Conservation (phyloP, 2,113 vertebrate genomes). For the Gallinago paraguaiae region DNA sequence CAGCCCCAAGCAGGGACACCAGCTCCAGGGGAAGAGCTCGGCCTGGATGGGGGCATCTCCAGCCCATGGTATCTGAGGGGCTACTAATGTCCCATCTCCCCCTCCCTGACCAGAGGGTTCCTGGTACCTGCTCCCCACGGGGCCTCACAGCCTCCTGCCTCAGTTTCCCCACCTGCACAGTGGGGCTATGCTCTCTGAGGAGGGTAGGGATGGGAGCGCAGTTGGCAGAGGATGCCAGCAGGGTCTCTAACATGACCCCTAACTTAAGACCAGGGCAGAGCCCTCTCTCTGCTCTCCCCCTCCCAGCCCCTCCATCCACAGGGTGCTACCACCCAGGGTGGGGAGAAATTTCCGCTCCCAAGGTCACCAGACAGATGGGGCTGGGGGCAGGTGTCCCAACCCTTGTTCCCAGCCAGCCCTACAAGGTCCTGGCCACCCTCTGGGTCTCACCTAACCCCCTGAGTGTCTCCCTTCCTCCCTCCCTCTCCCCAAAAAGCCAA, state of each 20-base stretch:
- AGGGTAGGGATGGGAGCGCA: accelerated
- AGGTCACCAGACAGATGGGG: not conserved
- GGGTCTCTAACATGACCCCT: not conserved
- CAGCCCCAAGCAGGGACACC: accelerated
- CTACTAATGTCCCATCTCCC: not conserved
- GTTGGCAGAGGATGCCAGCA: not conserved
- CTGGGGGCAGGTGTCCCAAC: not conserved
- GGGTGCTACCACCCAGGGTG: not conserved
- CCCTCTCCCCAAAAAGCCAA: not conserved
- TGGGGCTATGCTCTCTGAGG: accelerated
- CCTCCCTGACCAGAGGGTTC: not conserved
- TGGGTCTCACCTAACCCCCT: not conserved
- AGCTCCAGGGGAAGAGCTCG: not conserved
- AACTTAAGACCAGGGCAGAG: accelerated
- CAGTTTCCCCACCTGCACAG: slow-evolving; percentile 13
- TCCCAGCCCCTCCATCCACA: not conserved
- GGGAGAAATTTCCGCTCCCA: not conserved
- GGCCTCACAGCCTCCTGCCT: not conserved
- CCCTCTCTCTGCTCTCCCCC: not conserved
- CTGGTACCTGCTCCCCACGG: accelerated
- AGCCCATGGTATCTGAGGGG: accelerated
- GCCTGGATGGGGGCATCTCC: not conserved
- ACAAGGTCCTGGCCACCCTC: not conserved
- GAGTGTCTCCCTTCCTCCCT: not conserved
- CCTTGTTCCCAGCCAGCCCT: not conserved